phyloP scores from a whole-genome alignment of 2,888 invertebrate genomes.

The Tiphia femorata region DNA sequence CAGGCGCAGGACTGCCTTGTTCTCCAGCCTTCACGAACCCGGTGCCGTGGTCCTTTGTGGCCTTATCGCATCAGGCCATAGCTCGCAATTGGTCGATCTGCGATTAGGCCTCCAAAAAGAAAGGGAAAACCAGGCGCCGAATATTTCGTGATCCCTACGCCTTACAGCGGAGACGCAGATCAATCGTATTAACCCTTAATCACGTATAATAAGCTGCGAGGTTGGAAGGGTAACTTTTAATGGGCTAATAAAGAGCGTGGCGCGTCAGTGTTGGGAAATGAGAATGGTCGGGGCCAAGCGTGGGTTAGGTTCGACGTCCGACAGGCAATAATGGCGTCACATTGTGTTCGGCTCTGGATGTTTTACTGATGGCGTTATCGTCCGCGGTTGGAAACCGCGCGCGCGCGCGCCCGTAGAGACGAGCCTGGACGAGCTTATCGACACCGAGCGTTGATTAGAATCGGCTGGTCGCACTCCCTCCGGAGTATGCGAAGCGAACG shows the following conservation, averaged over 20 bases:
- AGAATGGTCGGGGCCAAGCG: constrained; percentile 50
- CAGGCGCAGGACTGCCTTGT: too few species aligned
- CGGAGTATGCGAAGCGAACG: constrained; percentile 8
- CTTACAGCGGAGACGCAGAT: too few species aligned
- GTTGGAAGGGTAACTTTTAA: constrained; percentile 58
- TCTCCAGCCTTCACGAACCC: too few species aligned
- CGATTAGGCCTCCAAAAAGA: too few species aligned
- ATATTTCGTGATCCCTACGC: too few species aligned
- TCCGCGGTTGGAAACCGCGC: too few species aligned
- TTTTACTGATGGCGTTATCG: constrained; percentile 35
- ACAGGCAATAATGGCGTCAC: constrained; percentile 18
- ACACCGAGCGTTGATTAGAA: constrained; percentile 37
- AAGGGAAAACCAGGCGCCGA: too few species aligned
- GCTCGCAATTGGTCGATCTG: too few species aligned
- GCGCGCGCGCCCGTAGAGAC: constrained; percentile 19
- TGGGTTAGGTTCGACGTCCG: background rate
- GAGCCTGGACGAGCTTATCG: constrained; percentile 36
- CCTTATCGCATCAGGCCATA: too few species aligned
- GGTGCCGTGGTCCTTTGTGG: too few species aligned
- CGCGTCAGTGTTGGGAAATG: too few species aligned
- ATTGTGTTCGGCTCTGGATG: constrained; percentile 15
- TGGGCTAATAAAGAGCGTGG: constrained; percentile 57
- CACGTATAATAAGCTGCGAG: constrained; percentile 56
- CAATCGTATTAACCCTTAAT: constrained; percentile 58
- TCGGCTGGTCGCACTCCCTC: constrained; percentile 23